Evolutionary conservation across 2,888 invertebrate genomes (phyloP).

Genomic region (Meghimatium bilineatum): DNA sequence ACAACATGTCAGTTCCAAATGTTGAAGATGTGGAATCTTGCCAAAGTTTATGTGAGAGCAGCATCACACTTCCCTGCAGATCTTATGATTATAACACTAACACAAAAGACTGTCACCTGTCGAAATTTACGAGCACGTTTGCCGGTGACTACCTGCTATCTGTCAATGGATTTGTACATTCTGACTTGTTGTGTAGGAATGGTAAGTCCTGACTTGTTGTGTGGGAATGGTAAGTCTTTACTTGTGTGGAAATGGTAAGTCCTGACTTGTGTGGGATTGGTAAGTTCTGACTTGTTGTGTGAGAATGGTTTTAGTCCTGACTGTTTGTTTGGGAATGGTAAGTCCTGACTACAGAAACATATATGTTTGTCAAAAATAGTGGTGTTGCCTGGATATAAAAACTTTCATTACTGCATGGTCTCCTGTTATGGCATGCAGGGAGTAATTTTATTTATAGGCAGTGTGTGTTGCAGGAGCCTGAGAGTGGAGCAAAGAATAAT

Average conservation of each 20-base stretch:
- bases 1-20: constrained; percentile 51
- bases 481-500: no score
- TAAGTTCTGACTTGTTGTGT: no score
- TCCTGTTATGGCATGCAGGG: no score
- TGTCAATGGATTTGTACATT: constrained; percentile 50
- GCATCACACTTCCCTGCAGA: constrained; percentile 54
- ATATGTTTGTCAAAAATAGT: no score
- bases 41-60: constrained; percentile 49
- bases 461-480: no score
- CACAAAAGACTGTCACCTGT: constrained; percentile 52
- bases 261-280: constrained; percentile 57
- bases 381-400: no score
- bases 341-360: no score
- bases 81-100: constrained; percentile 56
- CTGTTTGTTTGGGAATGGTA: constrained; percentile 58
- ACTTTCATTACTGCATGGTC: no score
- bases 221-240: no score
- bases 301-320: constrained; percentile 55
- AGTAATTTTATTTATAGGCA: no score
- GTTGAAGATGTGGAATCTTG: constrained; percentile 49
- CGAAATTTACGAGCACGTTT: constrained; percentile 49
- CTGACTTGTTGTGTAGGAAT: constrained; percentile 56
- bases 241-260: no score
- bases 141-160: constrained; percentile 52
- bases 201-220: no score